Evolutionary conservation across 2,113 vertebrate genomes (phyloP).

Genomic region (Laterallus jamaicensis): DNA sequence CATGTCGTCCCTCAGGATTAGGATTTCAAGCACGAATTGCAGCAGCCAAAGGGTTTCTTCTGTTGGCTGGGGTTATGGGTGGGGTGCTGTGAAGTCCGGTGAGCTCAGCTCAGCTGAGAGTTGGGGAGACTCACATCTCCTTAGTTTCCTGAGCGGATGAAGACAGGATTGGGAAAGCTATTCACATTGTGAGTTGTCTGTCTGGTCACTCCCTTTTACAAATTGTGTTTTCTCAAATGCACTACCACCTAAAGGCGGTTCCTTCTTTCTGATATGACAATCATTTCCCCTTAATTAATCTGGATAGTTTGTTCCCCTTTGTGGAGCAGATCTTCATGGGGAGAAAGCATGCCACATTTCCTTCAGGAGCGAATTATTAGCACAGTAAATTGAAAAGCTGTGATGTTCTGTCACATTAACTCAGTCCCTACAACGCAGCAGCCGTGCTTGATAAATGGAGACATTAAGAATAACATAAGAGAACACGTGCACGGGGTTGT

Average conservation of each 20-base stretch:
- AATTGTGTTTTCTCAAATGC: background rate
- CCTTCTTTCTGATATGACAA: background rate
- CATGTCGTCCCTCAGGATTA: background rate
- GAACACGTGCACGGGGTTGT: slow-evolving; percentile 11
- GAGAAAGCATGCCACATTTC: slow-evolving; percentile 15
- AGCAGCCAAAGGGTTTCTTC: background rate
- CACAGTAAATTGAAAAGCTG: slow-evolving; percentile 43
- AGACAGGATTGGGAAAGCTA: background rate
- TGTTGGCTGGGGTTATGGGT: fast-evolving
- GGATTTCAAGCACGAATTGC: background rate
- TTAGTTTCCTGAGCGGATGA: background rate
- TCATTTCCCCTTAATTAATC: slow-evolving; percentile 49
- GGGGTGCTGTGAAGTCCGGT: background rate
- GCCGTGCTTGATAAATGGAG: slow-evolving; percentile 2
- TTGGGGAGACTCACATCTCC: background rate
- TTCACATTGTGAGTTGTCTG: background rate
- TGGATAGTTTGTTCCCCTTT: background rate
- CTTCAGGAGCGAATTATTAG: slow-evolving; percentile 9
- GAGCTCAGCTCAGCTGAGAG: background rate
- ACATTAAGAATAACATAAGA: slow-evolving; percentile 52
- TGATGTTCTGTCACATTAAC: slow-evolving; percentile 44
- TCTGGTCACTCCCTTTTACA: background rate
- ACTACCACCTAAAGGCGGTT: background rate
- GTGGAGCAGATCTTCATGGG: background rate
- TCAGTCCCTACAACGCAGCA: background rate